These are phyloP conservation scores for Nannospalax galili DNA, from an alignment of 2,113 vertebrate species.

Conservation along the genomic window DNA sequence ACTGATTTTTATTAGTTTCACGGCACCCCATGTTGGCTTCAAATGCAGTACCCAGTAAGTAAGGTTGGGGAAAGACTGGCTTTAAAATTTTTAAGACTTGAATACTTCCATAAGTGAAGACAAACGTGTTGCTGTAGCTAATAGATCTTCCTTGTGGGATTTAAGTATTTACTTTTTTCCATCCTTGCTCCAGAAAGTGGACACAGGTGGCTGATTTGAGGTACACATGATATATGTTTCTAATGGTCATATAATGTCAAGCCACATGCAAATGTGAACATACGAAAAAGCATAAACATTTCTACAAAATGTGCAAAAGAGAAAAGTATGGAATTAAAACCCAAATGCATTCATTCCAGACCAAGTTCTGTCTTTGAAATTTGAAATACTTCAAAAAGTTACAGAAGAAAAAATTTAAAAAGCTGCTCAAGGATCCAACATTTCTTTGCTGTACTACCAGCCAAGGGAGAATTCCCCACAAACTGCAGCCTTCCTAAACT, in stretches of 20 bases:
- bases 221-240: background rate
- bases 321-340: background rate
- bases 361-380: conserved; percentile 1
- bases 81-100: conserved; percentile 1
- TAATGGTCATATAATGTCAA: background rate
- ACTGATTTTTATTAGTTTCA: background rate
- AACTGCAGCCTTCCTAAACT: background rate
- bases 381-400: conserved; percentile 7
- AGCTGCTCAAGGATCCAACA: background rate
- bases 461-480: background rate
- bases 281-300: background rate
- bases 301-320: background rate
- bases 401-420: background rate
- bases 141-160: background rate
- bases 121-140: background rate
- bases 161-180: conserved; percentile 8
- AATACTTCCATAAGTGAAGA: background rate
- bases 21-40: background rate
- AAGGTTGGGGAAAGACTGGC: background rate
- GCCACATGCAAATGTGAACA: background rate
- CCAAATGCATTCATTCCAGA: background rate
- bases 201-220: background rate
- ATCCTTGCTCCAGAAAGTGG: background rate
- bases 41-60: conserved; percentile 1
- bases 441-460: conserved; percentile 17